Evolutionary conservation across 2,113 vertebrate species (phyloP).

Genomic region (Herpetotheres cachinnans): DNA sequence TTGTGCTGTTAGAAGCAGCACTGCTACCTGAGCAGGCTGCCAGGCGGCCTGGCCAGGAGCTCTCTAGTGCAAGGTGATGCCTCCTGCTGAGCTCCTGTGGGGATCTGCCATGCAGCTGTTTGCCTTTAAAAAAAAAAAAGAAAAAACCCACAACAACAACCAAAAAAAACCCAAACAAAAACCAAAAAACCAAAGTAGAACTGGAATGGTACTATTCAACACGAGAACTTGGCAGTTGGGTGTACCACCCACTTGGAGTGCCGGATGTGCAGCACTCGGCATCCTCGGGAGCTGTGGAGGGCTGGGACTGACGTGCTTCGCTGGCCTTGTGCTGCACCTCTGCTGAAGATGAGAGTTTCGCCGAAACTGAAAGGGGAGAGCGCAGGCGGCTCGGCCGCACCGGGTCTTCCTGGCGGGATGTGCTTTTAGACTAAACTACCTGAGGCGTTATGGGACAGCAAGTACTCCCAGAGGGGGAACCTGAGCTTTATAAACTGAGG

Average conservation of each 20-base stretch:
- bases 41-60: fast-evolving
- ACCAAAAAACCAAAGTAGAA: too few relatives aligned
- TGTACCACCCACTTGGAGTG: conserved; percentile 12
- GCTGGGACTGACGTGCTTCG: not conserved
- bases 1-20: fast-evolving
- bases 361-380: not conserved
- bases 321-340: not conserved
- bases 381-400: fast-evolving
- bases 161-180: too few relatives aligned
- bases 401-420: not conserved
- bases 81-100: not conserved
- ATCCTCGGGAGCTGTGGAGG: not conserved
- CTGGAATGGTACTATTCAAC: not conserved
- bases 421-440: not conserved
- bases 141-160: too few relatives aligned
- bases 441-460: not conserved
- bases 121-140: not conserved
- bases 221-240: conserved; percentile 20
- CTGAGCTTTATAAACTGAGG: not conserved
- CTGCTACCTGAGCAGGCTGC: not conserved
- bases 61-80: not conserved
- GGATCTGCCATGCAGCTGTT: not conserved
- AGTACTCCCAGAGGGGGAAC: not conserved
- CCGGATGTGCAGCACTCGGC: not conserved
- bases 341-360: not conserved